Evolutionary conservation across 2,113 vertebrate species (phyloP), one percentile per base, ranked within the genome.

Genomic region (Ascaphus truei): DNA sequence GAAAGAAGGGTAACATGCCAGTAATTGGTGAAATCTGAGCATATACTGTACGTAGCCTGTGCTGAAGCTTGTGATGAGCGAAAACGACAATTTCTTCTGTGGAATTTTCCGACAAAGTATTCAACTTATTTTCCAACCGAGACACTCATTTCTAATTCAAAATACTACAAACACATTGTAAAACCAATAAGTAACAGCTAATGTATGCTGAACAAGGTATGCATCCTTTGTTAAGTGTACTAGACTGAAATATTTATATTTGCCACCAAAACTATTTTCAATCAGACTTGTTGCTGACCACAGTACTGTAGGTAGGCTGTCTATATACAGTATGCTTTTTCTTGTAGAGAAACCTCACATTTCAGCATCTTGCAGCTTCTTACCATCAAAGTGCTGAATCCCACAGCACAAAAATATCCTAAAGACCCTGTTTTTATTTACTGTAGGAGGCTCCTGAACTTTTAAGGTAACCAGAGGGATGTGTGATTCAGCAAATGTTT

Each of bases 311-410:
- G 75, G 71, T 81, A 69, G 67, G 77, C 68, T 74, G 62, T 73
- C 58, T 82, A 74, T 75, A 47, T 76, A 84, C 64, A 79, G 69
- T 81, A 84, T 62, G 57, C 78, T 80, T 87, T 85, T 80, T 86
- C 79, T 81, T 67, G 36, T 57, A 79, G 57, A 75, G 58, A 85
- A 79, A 85, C 79, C 79, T 87, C 79, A 85, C 56, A 81, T 80
- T 84, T 82, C 63, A 74, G 67, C 72, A 76, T 55, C 23, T 82
- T 84, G 76, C 45, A 83, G 73, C 71, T 80, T 80, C 73, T 83
- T 62, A 65, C 73, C 73, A 82, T 82, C 78, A 75, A 84, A 86
- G 76, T 67, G 33, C 9, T 27, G 3, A 27, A 52, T 27, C 71
- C 48, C 55, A 73, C 34, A 65, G 73, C 26, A 78, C 77, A 79